Evolutionary conservation across 92 coral and sea anemone genomes (phyloP).

Genomic region (Zoanthus gigantus): DNA sequence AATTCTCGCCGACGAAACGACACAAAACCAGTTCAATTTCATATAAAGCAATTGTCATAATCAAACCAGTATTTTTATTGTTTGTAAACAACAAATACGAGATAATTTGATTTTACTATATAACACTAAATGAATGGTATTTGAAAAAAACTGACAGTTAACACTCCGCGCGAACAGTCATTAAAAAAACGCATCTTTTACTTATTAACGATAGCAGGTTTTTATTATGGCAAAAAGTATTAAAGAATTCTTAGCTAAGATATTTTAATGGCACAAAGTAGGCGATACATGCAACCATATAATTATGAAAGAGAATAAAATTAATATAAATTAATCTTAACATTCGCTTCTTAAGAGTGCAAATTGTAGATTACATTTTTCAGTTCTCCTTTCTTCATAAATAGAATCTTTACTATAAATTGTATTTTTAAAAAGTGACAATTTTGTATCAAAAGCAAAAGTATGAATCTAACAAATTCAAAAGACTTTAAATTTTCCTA

Average conservation of each 20-base stretch:
- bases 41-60: background rate
- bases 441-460: background rate
- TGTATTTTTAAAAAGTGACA: background rate
- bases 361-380: background rate
- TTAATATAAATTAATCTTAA: background rate
- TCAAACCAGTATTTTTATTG: slow-evolving; percentile 2
- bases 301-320: background rate
- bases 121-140: background rate
- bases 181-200: background rate
- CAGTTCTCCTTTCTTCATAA: background rate
- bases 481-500: too few species aligned
- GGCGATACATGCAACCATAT: slow-evolving; percentile 1
- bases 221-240: background rate
- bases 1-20: background rate
- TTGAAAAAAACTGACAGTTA: background rate
- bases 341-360: background rate
- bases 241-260: background rate
- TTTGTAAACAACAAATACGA: slow-evolving; percentile 4
- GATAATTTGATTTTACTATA: slow-evolving; percentile 1
- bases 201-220: background rate
- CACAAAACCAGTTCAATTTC: background rate
- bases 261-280: background rate
- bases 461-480: too few species aligned
- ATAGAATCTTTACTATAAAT: background rate
- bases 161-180: background rate